These are phyloP conservation scores for Dusona sp. DNA, from an alignment of 2,888 invertebrate genomes.

Conservation along the genomic window DNA sequence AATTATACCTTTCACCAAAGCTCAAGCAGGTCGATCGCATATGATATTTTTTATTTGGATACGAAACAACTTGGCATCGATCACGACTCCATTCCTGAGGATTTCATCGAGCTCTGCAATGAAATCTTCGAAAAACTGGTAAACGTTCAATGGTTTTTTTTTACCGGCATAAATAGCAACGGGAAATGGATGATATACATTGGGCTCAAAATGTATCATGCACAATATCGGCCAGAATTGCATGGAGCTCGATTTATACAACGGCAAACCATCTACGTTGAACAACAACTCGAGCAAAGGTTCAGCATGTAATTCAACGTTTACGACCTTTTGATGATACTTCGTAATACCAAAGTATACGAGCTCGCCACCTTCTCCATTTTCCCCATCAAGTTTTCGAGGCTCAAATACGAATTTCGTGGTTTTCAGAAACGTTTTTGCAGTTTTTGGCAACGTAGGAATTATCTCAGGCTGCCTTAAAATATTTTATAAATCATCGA, in stretches of 20 bases:
- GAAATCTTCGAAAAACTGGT: slow-evolving; percentile 42
- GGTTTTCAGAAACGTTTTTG: slow-evolving; percentile 13
- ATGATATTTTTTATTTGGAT: no score
- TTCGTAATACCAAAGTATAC: slow-evolving; percentile 62
- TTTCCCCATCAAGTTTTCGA: background rate
- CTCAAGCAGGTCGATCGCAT: slow-evolving; percentile 67
- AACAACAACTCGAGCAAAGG: no score
- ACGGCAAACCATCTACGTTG: no score
- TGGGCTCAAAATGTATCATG: slow-evolving; percentile 43
- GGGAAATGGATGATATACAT: slow-evolving; percentile 49
- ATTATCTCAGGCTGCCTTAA: no score
- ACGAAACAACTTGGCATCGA: no score
- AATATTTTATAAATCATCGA: no score
- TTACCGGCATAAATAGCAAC: slow-evolving; percentile 46
- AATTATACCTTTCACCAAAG: slow-evolving; percentile 59
- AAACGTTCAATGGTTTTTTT: slow-evolving; percentile 29
- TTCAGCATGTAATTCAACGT: slow-evolving; percentile 50
- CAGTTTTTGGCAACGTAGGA: slow-evolving; percentile 17
- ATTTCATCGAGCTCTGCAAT: slow-evolving; percentile 63
- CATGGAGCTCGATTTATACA: slow-evolving; percentile 63
- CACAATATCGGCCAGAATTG: slow-evolving; percentile 64
- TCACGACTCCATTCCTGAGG: no score
- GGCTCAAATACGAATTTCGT: no score
- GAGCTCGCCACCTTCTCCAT: slow-evolving; percentile 43
- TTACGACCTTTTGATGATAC: slow-evolving; percentile 41